Base-by-base conservation (phyloP, 2,888 invertebrate species). In the Rhynchonema sp. region DNA sequence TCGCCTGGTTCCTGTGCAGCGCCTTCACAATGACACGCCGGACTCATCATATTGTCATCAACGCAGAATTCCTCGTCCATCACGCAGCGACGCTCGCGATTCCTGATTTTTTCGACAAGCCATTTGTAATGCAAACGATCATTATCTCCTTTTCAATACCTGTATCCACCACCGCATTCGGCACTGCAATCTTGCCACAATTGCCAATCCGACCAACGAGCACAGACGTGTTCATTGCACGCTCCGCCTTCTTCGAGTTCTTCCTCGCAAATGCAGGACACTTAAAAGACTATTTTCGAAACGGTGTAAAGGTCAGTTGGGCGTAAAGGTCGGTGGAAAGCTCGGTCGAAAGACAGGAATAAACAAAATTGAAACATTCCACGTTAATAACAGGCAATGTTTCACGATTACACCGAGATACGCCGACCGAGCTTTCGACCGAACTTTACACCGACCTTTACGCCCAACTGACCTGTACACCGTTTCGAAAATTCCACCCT, bases 221-320 rank as follows among this genome's bases (percentile, higher is more conserved):
- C 22, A 27, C 54, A 54, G 26, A 20, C 2, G 23, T 54, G 54
- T 22, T 13, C 23, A 27, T 54, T 54, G 54, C 54, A 54, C 3
- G 54, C 38, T 38, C 38, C 38, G 38, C 38, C 38, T 17, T 13
- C 17, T 38, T 38, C 38, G 38, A 38, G 38, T 6, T 38, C 38
- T 17, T 6, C 38, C 17, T 38, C 38, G 38, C 38, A 38, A 6
- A 38, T 38, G 38, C 38, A 38, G 38, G 38, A 13, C 38, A 38
- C 38, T 38, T 38, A 38, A 38, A 38, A 38, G 17, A 38, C 9
- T 6, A 38, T 17, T 38, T 38, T 38, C 17, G 17, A 6, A 38
- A 38, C 6, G 38, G 6, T 17, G 38, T 38, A 6, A 38, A 6
- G 6, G 38, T 38, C 6, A 38, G 17, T 38, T 13, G 68, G 92